Base-by-base conservation (phyloP, 2,888 invertebrate genomes). In the Bhutanitis thaidina region DNA sequence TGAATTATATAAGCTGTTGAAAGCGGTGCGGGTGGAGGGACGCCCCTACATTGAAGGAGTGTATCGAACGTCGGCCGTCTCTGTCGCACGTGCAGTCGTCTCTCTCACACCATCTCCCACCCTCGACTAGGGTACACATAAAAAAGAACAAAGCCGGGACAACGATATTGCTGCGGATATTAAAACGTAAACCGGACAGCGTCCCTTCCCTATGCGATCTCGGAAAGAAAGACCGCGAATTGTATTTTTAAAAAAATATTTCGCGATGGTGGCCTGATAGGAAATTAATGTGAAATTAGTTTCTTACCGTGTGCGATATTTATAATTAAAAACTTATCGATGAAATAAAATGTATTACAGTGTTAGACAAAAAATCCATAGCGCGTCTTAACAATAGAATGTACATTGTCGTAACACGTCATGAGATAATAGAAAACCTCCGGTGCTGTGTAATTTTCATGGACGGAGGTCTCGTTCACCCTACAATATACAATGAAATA, bases 1-100 rank as follows among this genome's bases (percentile, higher is more conserved):
- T 67, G 71, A 71, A 73, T 76, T 75, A 75, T 67, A 74, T 74
- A 74, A 75, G 68, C 64, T 61, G 63, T 65, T 51, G 55, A 54
- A 49, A 38, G 55, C 47, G 47, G 60, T 56, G 62, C 61, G 65
- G 69, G 68, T 66, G 55, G 62, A 54, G 62, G 67, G 69, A 68
- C 68, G 69, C 72, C 77, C n/a, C 75, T 67, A 64, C 69, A 73
- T 65, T 69, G 66, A 67, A 65, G 69, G 67, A 75, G 75, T 70
- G 72, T 79, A 78, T 77, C 77, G 80, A 80, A 73, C 80, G 77
- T 60, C 63, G 43, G 43, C 55, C 57, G 49, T 71, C 74, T 58
- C 70, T 27, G 60, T 77, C 74, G 32, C 62, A 56, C 64, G 52
- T 40, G 36, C 55, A 59, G 57, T 70, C 13, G 59, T 71, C 74